Percentiles rank a stretch among this genome's conserved stretches.
Conservation (phyloP, 2,113 vertebrate genomes). For the Furnarius figulus region DNA sequence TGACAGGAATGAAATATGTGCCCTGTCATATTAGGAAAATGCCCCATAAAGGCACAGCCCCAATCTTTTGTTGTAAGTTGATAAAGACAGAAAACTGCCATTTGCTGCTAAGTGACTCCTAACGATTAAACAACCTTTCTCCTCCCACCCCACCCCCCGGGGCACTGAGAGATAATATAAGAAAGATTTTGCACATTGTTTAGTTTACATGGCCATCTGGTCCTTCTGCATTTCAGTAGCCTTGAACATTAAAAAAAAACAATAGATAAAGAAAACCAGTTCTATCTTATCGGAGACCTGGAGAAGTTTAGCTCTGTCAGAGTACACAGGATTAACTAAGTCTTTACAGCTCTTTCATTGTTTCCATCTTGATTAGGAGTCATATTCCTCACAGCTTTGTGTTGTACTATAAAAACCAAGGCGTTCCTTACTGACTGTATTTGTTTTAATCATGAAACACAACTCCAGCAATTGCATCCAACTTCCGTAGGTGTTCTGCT, state of each 20-base stretch:
- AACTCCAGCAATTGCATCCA: not conserved
- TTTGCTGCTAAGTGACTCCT: conserved; percentile 36
- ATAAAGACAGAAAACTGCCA: not conserved
- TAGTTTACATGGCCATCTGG: conserved; percentile 31
- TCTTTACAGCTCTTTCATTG: not conserved
- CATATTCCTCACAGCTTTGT: not conserved
- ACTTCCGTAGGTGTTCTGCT: not conserved
- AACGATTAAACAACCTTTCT: conserved; percentile 34
- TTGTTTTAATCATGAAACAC: not conserved
- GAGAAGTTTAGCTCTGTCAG: conserved; percentile 26
- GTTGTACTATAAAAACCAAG: not conserved
- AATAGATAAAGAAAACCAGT: conserved; percentile 22
- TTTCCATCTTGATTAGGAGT: not conserved
- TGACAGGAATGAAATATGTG: not conserved
- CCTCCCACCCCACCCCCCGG: not conserved
- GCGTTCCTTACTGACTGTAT: not conserved
- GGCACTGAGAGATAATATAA: conserved; percentile 22
- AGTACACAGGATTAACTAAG: not conserved
- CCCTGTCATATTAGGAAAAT: not conserved
- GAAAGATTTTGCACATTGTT: conserved; percentile 43
- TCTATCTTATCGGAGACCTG: not conserved
- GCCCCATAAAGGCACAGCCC: not conserved
- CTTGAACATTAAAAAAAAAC: conserved; percentile 1
- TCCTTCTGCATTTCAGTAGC: conserved; percentile 20
- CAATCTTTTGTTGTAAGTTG: not conserved